These are phyloP conservation scores for Dasyurus viverrinus DNA, from an alignment of 2,113 vertebrate species.

Conservation along the genomic window DNA sequence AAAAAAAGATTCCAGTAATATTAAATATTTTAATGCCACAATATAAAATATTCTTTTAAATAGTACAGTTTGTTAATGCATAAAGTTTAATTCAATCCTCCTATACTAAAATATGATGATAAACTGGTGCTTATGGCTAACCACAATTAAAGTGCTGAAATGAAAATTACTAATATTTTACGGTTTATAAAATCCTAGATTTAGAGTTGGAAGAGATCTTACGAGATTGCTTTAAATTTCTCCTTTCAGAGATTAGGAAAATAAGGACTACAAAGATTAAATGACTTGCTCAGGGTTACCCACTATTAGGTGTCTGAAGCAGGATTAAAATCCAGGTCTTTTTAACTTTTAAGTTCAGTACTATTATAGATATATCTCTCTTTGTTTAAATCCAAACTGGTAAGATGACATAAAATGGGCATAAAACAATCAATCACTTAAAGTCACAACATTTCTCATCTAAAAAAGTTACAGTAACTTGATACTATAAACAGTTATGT, in stretches of 20 bases:
- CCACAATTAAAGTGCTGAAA: constrained; percentile 5
- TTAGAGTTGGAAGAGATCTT: constrained; percentile 13
- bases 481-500: constrained; percentile 31
- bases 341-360: background rate
- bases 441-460: constrained; percentile 1
- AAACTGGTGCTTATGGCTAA: constrained; percentile 45
- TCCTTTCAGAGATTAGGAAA: background rate
- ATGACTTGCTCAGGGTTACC: constrained; percentile 8
- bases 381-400: constrained; percentile 11
- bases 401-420: background rate
- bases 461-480: constrained; percentile 35
- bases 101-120: background rate
- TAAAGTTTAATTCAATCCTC: constrained; percentile 43
- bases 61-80: constrained; percentile 15
- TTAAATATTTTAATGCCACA: constrained; percentile 13
- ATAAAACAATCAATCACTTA: background rate
- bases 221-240: constrained; percentile 12
- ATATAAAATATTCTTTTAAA: constrained; percentile 7
- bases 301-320: background rate
- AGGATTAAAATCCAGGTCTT: background rate
- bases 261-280: constrained; percentile 9
- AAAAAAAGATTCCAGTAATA: constrained; percentile 41
- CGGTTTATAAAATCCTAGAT: background rate
- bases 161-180: background rate
- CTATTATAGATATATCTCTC: background rate